Base-by-base conservation (phyloP, 2,113 vertebrate species). In the Hucho hucho region DNA sequence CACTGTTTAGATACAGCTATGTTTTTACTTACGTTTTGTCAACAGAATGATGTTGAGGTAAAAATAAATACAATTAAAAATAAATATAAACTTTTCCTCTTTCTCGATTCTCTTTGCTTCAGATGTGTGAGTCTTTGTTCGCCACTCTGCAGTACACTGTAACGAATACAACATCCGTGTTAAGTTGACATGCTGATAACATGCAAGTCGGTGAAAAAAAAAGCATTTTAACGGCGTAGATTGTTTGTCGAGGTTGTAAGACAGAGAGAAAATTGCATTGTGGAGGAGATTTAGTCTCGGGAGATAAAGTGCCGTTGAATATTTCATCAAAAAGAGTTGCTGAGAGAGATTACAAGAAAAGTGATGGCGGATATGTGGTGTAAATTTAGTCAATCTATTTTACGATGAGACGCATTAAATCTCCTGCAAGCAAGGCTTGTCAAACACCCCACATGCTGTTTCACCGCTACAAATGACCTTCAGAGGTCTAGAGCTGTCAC, bases 1-100 rank as follows among this genome's bases (percentile, higher is more conserved):
- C 49, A 53, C 18, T 84, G 86, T 87, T 88, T 88, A 43, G 9
- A 43, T 43, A 43, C 2, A 77, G 83, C 75, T 85, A 87, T 87
- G 87, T 88, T 88, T 87, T 88, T 82, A 85, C 85, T 78, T 66
- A 77, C 73, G 75, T 70, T 82, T 86, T 88, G 79, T 76, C 81
- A 85, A 86, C 82, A 76, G 75, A 83, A 84, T 88, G 81, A 83
- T 81, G 81, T 83, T 77, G 69, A 78, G 78, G 47, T 82, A 2
- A 43, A 74, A 80, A 86, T 32, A 32, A 32, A 32, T 80, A 72
- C 78, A 86, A 83, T 86, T 83, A 85, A 85, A 69, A 64, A 84
- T 80, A 76, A 43, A 29, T 18, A 4, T 73, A 18, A 11, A 26
- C 16, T 64, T 46, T 28, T 71, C 29, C 29, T 75, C 43, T 6